Percentiles rank a stretch among this genome's conserved stretches.
Evolutionary conservation across 2,888 invertebrate genomes (phyloP).

Genomic region (Augochlorella aurata): DNA sequence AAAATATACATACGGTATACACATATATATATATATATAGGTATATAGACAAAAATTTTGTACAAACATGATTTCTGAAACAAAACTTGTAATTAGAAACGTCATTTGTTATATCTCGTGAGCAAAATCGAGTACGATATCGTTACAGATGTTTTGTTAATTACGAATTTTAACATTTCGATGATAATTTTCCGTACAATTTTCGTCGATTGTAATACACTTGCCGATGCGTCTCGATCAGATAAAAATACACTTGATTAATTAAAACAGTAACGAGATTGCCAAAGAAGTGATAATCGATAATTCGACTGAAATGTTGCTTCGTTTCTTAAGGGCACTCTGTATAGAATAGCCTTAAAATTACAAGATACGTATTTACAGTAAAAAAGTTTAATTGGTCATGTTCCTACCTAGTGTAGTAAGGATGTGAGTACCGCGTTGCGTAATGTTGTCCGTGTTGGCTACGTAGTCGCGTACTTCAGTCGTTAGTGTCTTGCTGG

Average conservation of each 20-base stretch:
- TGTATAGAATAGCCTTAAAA: slow-evolving; percentile 79
- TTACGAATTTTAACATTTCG: not conserved
- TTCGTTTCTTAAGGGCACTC: slow-evolving; percentile 72
- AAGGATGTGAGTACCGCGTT: slow-evolving; percentile 77
- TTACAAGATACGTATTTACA: slow-evolving; percentile 81
- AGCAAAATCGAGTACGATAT: slow-evolving; percentile 15
- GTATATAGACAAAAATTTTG: not conserved
- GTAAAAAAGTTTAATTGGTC: slow-evolving; percentile 81
- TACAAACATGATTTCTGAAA: not conserved
- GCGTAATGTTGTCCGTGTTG: slow-evolving; percentile 78
- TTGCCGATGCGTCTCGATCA: slow-evolving; percentile 3
- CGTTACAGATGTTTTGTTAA: not conserved
- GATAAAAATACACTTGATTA: not conserved
- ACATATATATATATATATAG: not conserved
- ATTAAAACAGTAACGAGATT: not conserved
- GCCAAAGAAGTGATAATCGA: slow-evolving; percentile 18
- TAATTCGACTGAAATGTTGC: slow-evolving; percentile 36
- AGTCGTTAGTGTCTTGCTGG: slow-evolving; percentile 75
- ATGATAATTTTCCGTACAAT: not conserved
- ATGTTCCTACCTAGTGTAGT: slow-evolving; percentile 78
- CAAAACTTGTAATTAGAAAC: not conserved
- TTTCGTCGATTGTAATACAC: slow-evolving; percentile 3
- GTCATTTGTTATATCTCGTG: not conserved
- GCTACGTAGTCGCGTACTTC: slow-evolving; percentile 77
- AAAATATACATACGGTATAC: not conserved